Base-by-base conservation (phyloP, 2,113 vertebrate genomes). In the Galeopterus variegatus region DNA sequence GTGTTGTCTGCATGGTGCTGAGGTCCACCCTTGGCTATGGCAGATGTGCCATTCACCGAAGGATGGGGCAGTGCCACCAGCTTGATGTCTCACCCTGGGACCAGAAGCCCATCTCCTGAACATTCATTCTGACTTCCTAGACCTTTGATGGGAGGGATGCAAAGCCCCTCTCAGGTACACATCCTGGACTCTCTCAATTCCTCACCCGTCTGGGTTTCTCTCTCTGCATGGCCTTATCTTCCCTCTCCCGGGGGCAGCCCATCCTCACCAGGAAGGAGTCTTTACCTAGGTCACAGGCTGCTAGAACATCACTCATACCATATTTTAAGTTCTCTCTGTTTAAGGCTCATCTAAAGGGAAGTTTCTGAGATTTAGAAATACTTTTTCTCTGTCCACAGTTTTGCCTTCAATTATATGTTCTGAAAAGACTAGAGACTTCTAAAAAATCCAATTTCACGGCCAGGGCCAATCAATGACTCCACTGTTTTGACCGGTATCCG, bases 381-480 rank as follows among this genome's bases (percentile, higher is more conserved):
- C 3, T 17, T 84, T 41, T 88, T 24, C 33, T 67, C 62, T 92
- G 36, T 33, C 14, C 5, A 89, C 23, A 45, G 21, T 31, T 76
- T 28, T 79, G 62, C 15, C 31, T 96, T 93, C 70, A 73, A 65
- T 79, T 73, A 33, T 31, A 14, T 64, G n/a, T 10, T n/a, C 41
- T 89, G 48, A 67, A 8, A 73, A 85, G 12, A 50, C 5, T 82
- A 72, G 26, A 92, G 41, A 64, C 60, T 70, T 82, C 60, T 14
- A 70, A 69, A 81, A 84, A 36, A 56, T 83, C 18, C 13, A 64
- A 15, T 58, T 89, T 41, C 8, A 26, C 12, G 50, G 33, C 12
- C 6, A 48, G 70, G 31, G 28, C 48, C n/a, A 12, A 56, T 26
- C 31, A 56, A 8, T 58, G 60, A 87, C 28, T 70, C 23, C 48